Conservation (phyloP, 92 coral and sea anemone genomes). For the Hydrozoanthus gracilis region DNA sequence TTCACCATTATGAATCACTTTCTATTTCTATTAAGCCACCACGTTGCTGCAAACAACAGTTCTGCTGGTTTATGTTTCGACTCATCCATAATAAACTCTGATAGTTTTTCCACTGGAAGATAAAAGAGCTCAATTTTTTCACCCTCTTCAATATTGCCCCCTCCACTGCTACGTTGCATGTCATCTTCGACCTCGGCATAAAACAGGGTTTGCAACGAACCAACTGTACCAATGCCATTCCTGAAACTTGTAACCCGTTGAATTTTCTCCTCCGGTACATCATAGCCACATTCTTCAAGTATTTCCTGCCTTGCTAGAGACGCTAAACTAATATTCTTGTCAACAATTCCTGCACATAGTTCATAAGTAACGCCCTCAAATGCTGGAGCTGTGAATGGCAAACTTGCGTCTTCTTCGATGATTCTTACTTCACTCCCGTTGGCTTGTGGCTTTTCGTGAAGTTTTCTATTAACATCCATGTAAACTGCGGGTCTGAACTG, state of each 20-base stretch:
- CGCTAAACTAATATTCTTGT: constrained; percentile 72
- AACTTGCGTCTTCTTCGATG: constrained; percentile 67
- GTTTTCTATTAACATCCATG: constrained; percentile 86
- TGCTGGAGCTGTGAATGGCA: constrained; percentile 73
- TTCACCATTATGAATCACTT: neutral
- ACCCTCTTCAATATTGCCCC: constrained; percentile 90
- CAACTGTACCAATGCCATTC: constrained; percentile 85
- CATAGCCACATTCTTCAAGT: constrained; percentile 97
- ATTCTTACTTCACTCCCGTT: constrained; percentile 64
- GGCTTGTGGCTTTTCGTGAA: constrained; percentile 39
- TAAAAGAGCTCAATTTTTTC: constrained; percentile 92
- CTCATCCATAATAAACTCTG: constrained; percentile 82
- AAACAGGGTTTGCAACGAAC: constrained; percentile 80
- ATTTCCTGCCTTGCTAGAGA: constrained; percentile 87
- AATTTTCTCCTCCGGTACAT: constrained; percentile 88
- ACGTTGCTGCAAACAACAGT: constrained; percentile 87
- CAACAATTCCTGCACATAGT: constrained; percentile 97
- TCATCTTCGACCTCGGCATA: constrained; percentile 88
- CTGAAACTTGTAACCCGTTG: constrained; percentile 73
- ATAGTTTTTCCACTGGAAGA: constrained; percentile 81
- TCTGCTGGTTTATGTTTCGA: constrained; percentile 82
- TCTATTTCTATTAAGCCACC: constrained; percentile 85
- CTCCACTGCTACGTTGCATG: constrained; percentile 83
- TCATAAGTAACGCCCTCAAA: constrained; percentile 91
- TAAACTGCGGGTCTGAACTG: constrained; percentile 93